These are phyloP conservation scores for Alexandromys fortis DNA, from an alignment of 2,113 vertebrate species.

Conservation along the genomic window DNA sequence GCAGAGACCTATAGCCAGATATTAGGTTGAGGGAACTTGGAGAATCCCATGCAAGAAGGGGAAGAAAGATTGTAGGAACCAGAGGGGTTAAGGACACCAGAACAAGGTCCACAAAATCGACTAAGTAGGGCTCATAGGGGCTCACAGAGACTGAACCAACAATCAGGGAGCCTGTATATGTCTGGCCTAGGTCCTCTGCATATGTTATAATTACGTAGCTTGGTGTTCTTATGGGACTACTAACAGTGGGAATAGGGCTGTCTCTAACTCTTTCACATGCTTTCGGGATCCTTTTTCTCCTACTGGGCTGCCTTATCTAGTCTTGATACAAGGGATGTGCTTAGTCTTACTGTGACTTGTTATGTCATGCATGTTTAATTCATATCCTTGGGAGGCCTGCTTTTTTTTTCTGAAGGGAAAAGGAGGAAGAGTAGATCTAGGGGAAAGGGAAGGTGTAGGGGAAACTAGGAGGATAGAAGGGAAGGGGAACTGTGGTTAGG, in stretches of 20 bases:
- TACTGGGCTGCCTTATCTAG: not conserved
- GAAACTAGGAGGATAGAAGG: too few species aligned
- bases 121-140: not conserved
- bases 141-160: not conserved
- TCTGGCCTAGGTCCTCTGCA: too few species aligned
- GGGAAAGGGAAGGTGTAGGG: too few species aligned
- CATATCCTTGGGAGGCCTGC: not conserved
- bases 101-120: not conserved
- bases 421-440: not conserved
- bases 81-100: not conserved
- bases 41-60: not conserved
- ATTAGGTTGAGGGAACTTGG: not conserved
- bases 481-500: not conserved
- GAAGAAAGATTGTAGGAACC: not conserved
- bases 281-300: not conserved
- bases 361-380: not conserved
- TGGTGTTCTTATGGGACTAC: not conserved
- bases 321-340: not conserved
- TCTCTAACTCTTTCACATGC: not conserved
- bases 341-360: not conserved
- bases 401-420: not conserved
- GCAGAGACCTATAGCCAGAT: not conserved
- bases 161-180: not conserved
- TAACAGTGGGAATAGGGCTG: not conserved
- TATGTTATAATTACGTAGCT: too few species aligned